Percentiles rank a stretch among this genome's conserved stretches.
These are phyloP conservation scores for Pygmarrhopalites habei DNA, from an alignment of 1,140 invertebrate species.

Conservation along the genomic window DNA sequence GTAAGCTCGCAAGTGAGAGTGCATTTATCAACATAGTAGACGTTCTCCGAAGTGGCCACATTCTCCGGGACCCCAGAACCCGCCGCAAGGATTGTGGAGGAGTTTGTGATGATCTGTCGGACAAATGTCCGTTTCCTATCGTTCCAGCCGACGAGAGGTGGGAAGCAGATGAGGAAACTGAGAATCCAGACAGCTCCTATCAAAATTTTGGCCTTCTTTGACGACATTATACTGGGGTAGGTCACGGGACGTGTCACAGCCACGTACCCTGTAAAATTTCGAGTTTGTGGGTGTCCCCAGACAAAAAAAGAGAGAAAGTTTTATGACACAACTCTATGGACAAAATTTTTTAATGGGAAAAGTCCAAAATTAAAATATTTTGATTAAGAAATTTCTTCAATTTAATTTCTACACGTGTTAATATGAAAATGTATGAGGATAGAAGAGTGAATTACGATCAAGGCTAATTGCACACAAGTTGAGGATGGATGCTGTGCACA, in stretches of 20 bases:
- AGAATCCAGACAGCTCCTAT: conserved; percentile 88
- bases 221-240: conserved; percentile 87
- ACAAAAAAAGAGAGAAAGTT: too few species aligned
- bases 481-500: conserved; percentile 91
- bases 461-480: conserved; percentile 57
- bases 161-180: conserved; percentile 93
- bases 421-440: too few species aligned
- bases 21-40: conserved; percentile 46
- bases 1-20: conserved; percentile 82
- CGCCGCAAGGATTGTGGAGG: not conserved
- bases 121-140: conserved; percentile 51
- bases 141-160: conserved; percentile 81
- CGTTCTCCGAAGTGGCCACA: not conserved
- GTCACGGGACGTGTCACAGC: conserved; percentile 87
- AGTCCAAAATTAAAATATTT: too few species aligned
- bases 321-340: too few species aligned
- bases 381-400: too few species aligned
- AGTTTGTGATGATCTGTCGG: conserved; percentile 22
- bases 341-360: too few species aligned
- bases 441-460: too few species aligned
- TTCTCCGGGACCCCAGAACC: not conserved
- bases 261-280: too few species aligned
- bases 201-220: conserved; percentile 73
- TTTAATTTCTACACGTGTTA: too few species aligned
- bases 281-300: too few species aligned